Evolutionary conservation across 2,113 vertebrate species (phyloP).

Genomic region (Tetrax tetrax): DNA sequence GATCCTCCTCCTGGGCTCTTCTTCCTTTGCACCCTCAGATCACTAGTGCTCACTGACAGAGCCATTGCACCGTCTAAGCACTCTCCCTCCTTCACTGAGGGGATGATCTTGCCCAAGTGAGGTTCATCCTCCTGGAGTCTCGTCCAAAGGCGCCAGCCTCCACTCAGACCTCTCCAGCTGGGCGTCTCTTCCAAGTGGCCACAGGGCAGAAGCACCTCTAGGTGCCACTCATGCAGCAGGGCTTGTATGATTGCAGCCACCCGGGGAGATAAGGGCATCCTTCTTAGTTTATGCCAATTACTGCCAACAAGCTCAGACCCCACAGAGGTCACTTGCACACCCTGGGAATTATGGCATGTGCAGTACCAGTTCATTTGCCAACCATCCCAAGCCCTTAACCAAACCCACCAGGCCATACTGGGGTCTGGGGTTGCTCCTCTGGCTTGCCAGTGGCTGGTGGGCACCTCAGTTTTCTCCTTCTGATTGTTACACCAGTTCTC

Average conservation of each 20-base stretch:
- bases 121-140: neutral
- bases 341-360: too few species aligned
- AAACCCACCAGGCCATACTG: accelerated
- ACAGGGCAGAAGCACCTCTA: neutral
- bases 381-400: neutral
- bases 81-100: neutral
- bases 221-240: neutral
- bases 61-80: neutral
- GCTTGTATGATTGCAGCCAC: neutral
- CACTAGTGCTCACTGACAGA: neutral
- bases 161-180: neutral
- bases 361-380: neutral
- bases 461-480: neutral
- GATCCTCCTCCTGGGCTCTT: neutral
- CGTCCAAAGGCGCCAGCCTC: neutral
- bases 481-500: neutral
- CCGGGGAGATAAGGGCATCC: neutral
- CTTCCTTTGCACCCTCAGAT: neutral
- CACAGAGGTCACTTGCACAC: neutral
- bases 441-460: neutral
- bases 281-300: neutral
- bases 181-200: neutral
- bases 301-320: neutral
- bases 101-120: neutral
- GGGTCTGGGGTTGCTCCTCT: neutral